Evolutionary conservation across 2,797 vertebrate genomes (phyloP).

Genomic region (Amblyopsis hoosieri): DNA sequence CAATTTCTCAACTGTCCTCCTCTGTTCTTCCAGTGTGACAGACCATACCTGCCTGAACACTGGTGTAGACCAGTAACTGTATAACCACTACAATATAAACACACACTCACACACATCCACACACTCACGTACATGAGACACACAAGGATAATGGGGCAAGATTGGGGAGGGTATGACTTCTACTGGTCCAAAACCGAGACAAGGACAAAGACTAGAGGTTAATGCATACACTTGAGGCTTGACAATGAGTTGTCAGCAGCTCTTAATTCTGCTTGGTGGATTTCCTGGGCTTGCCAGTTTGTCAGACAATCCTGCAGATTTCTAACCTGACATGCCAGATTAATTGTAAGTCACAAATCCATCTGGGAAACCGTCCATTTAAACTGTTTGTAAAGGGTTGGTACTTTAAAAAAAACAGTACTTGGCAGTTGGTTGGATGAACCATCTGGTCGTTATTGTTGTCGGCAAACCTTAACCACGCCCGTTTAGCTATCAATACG

Average conservation of each 20-base stretch:
- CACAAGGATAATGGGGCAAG: too few species aligned
- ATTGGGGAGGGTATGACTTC: too few species aligned
- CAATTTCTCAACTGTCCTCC: conserved; percentile 53
- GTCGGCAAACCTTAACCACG: too few species aligned
- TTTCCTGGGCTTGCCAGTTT: conserved; percentile 38
- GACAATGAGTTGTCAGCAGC: conserved; percentile 82
- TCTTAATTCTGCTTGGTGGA: conserved; percentile 72
- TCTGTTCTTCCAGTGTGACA: conserved; percentile 18
- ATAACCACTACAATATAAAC: conserved; percentile 18
- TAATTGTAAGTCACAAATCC: too few species aligned
- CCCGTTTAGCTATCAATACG: too few species aligned
- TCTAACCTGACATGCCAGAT: conserved; percentile 5
- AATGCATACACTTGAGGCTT: conserved; percentile 63
- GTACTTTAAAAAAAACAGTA: too few species aligned
- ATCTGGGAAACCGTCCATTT: too few species aligned
- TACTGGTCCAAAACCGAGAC: not conserved
- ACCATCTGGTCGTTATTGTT: too few species aligned
- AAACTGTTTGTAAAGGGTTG: too few species aligned
- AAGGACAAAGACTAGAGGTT: conserved; percentile 47
- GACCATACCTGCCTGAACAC: conserved; percentile 51
- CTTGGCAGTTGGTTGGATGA: too few species aligned
- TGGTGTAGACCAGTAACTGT: conserved; percentile 45
- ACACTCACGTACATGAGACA: conserved; percentile 12
- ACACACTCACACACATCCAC: conserved; percentile 7
- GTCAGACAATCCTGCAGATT: conserved; percentile 50